Evolutionary conservation across 2,797 vertebrate genomes (phyloP).

Genomic region (Enteromius thamalakanensis): DNA sequence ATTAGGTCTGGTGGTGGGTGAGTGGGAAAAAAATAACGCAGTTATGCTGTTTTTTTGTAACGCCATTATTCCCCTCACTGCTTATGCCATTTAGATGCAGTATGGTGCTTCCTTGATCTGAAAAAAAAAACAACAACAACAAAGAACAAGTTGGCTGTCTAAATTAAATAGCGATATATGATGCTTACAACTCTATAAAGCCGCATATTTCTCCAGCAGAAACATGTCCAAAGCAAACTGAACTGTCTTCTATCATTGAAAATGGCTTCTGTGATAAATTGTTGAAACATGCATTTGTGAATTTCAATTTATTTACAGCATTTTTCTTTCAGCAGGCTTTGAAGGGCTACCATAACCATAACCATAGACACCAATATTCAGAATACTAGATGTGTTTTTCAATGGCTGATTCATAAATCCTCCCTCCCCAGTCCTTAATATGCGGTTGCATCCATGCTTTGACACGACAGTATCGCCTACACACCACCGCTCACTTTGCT

Average conservation of each 20-base stretch:
- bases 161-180: not conserved
- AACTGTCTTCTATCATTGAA: slow-evolving; percentile 3
- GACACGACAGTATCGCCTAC: slow-evolving; percentile 26
- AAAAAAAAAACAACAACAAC: not conserved
- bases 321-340: slow-evolving; percentile 9
- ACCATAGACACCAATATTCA: slow-evolving; percentile 2
- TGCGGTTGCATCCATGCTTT: slow-evolving; percentile 1
- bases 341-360: not conserved
- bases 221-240: not conserved
- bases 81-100: too few species aligned
- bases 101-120: not conserved
- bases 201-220: not conserved
- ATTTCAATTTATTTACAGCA: slow-evolving; percentile 13
- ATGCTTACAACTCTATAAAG: not conserved
- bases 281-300: slow-evolving; percentile 10
- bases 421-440: not conserved
- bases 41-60: too few species aligned
- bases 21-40: too few species aligned
- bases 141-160: too few species aligned
- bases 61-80: too few species aligned
- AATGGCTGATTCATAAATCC: slow-evolving; percentile 11
- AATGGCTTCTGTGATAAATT: slow-evolving; percentile 15
- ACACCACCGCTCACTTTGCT: slow-evolving; percentile 5
- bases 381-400: slow-evolving; percentile 4
- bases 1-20: too few species aligned